Conservation (phyloP, 2,888 invertebrate species). For the Meganola albula region DNA sequence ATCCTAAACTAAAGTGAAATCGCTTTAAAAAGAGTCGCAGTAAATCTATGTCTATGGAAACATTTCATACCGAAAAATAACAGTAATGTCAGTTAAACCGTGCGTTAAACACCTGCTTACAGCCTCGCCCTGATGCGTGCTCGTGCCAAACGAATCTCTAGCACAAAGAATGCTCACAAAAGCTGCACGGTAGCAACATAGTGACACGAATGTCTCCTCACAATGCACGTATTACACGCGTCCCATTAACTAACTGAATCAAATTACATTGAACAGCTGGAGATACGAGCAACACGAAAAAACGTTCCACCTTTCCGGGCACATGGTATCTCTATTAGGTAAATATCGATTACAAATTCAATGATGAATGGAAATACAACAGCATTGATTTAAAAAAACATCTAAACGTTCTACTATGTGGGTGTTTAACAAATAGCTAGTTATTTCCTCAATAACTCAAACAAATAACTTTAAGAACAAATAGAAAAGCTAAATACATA, state of each 20-base stretch:
- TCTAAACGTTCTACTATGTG: too few species aligned
- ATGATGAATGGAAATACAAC: too few species aligned
- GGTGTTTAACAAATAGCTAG: too few species aligned
- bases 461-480: too few species aligned
- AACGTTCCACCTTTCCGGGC: slow-evolving; percentile 34
- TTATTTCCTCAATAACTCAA: too few species aligned
- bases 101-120: slow-evolving; percentile 39
- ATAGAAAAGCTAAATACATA: too few species aligned
- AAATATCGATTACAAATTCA: too few species aligned
- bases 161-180: slow-evolving; percentile 32
- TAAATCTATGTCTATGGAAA: too few species aligned
- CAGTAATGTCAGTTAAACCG: slow-evolving; percentile 25
- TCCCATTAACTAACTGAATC: slow-evolving; percentile 64
- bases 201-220: slow-evolving; percentile 34
- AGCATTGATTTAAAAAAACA: too few species aligned
- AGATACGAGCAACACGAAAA: slow-evolving; percentile 37
- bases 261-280: slow-evolving; percentile 69
- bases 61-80: too few species aligned
- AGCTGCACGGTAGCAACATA: slow-evolving; percentile 33
- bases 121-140: slow-evolving; percentile 21
- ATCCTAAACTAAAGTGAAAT: too few species aligned
- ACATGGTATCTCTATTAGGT: slow-evolving; percentile 23
- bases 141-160: slow-evolving; percentile 31
- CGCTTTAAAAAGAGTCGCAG: too few species aligned
- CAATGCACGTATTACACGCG: slow-evolving; percentile 51